Base-by-base conservation (phyloP, 2,113 vertebrate species). In the Scophthalmus maximus region DNA sequence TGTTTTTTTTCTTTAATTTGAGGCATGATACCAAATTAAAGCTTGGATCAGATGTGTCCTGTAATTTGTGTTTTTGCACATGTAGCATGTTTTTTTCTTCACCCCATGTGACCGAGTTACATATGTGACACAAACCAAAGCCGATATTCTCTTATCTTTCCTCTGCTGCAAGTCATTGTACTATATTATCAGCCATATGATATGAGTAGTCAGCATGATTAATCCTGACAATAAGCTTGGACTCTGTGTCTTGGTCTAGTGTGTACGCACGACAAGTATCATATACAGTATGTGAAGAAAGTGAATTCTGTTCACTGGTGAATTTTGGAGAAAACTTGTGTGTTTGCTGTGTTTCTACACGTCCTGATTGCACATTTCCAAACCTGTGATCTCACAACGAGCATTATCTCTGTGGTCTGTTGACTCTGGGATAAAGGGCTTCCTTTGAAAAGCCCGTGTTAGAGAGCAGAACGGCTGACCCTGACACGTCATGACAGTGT, bases 391-490 rank as follows among this genome's bases (percentile, higher is more conserved):
- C 82, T 83, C 78, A 77, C 68, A 65, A 76, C 59, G 65, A 60
- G 73, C 59, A 81, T 87, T 87, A 84, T 83, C 78, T 79, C 52
- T 66, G 65, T 57, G 75, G 47, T 73, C 22, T 89, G 83, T 87
- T 87, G 89, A 86, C 71, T 73, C 49, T 3, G 52, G 81, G 82
- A 88, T 88, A 87, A 86, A 86, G 58, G 60, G 68, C 66, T 61
- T 51, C 53, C 66, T 81, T 63, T 76, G 67, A 90, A 87, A 81
- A 67, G 67, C 64, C 44, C 36, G 23, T 34, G 60, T 79, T 55
- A 59, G 57, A 78, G 77, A 80, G 78, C 74, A 72, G 61, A 76
- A 68, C 18, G 81, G 59, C 55, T 79, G 84, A 87, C 82, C 84
- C 74, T 51, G 74, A 81, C 76, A 84, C 34, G 42, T 85, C 77